Evolutionary conservation across 2,113 vertebrate species (phyloP), one percentile per base, ranked within the genome.

Genomic region (Prionailurus viverrinus): DNA sequence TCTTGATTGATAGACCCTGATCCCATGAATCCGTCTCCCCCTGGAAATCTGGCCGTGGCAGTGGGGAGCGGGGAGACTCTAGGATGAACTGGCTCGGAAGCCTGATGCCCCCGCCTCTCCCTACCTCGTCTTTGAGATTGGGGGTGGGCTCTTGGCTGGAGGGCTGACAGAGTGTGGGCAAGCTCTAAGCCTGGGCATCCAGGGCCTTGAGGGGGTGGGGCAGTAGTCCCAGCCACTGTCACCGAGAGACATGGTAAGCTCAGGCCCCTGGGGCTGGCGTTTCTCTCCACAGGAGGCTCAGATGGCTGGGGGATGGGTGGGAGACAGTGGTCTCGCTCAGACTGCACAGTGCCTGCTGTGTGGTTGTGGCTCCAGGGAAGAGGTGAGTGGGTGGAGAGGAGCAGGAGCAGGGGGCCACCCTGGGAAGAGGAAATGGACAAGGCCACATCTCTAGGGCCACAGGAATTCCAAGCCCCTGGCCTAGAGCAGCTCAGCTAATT

Each of bases 371-470:
- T 92, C 74, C 45, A 48, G 66, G 55, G 23, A 96, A 82, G 69
- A 90, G 36, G 84, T 1, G 3, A 65, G 45, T 84, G 55, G 74
- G 41, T 36, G 74, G 93, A 93, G 41, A 95, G 79, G 31, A 74
- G 11, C 0, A 4, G 12, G 25, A 78, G 31, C 61, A 65, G 83
- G 51, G 51, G 71, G 82, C 82, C 65, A 84, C 45, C 86, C 83
- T 89, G 79, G 76, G 81, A 88, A 96, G 74, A 96, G 41, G 81
- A 86, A 89, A 78, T 33, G 36, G 55, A 80, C 21, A 4, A 31
- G 80, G 66, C 68, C 63, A n/a, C 80, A 74, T 78, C 92, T 92
- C 29, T 27, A 53, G 91, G 55, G 65, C 53, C 14, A 0, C 65
- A 69, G 69, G 80, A 71, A 93, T 95, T 48, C 88, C 68, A 39